phyloP scores from a whole-genome alignment of 2,113 vertebrate species.

The Caranx ignobilis region DNA sequence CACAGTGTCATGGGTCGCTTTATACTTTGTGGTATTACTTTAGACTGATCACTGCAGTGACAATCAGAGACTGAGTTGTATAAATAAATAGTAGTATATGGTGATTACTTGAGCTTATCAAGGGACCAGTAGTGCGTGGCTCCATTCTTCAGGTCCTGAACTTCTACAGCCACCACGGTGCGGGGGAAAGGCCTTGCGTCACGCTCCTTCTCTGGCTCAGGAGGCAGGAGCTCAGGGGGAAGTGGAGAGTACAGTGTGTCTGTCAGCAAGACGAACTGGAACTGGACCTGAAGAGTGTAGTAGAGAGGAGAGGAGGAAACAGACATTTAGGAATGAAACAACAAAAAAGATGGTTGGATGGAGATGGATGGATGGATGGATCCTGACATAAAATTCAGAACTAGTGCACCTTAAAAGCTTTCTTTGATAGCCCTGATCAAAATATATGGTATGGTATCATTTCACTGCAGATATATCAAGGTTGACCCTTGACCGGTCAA shows the following conservation, averaged over 20 bases:
- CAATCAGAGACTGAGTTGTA: background rate
- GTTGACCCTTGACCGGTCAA: slow-evolving; percentile 27
- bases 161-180: slow-evolving; percentile 96
- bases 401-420: background rate
- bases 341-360: too few species aligned
- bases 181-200: slow-evolving; percentile 90
- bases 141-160: slow-evolving; percentile 98
- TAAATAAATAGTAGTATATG: background rate
- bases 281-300: slow-evolving; percentile 89
- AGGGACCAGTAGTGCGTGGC: slow-evolving; percentile 98
- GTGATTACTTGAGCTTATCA: slow-evolving; percentile 94
- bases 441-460: background rate
- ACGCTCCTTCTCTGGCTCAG: slow-evolving; percentile 86
- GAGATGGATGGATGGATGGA: background rate
- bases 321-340: background rate
- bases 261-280: slow-evolving; percentile 96
- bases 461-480: slow-evolving; percentile 4
- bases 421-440: background rate
- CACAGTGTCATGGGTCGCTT: background rate
- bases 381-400: background rate
- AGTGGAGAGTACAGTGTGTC: slow-evolving; percentile 96
- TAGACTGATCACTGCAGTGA: background rate
- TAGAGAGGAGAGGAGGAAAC: background rate
- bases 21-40: background rate
- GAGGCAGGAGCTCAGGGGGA: slow-evolving; percentile 91